Percentiles rank a stretch among this genome's conserved stretches.
phyloP scores from a whole-genome alignment of 2,888 invertebrate species.

The Bombyx huttoni region DNA sequence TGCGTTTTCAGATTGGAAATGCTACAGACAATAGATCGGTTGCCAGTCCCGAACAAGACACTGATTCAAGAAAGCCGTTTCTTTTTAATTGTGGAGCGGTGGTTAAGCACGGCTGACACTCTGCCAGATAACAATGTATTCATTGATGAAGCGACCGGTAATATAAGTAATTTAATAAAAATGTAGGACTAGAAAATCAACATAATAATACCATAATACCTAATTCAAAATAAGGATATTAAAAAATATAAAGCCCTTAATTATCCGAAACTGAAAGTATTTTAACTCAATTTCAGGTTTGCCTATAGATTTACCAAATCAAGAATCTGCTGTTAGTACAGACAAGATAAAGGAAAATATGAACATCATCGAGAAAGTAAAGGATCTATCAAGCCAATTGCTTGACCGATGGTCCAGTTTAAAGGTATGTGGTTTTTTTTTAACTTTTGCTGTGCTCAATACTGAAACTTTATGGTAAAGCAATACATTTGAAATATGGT shows the following conservation, averaged over 20 bases:
- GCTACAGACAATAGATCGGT: conserved; percentile 83
- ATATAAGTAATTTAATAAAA: not conserved
- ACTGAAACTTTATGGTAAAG: not conserved
- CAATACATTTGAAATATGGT: too few species aligned
- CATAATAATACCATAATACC: too few species aligned
- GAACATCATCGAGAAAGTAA: conserved; percentile 59
- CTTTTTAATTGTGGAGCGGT: conserved; percentile 85
- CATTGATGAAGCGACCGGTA: conserved; percentile 58
- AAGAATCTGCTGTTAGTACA: conserved; percentile 22
- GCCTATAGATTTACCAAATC: conserved; percentile 38
- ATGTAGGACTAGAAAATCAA: too few species aligned
- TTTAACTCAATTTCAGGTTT: conserved; percentile 29
- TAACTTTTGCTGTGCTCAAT: not conserved
- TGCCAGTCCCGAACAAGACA: conserved; percentile 95
- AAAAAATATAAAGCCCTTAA: too few species aligned
- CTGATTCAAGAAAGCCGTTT: conserved; percentile 94
- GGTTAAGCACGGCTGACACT: conserved; percentile 73
- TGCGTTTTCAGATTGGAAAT: conserved; percentile 74
- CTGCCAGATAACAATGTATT: conserved; percentile 28
- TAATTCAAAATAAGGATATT: too few species aligned
- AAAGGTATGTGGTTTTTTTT: conserved; percentile 42
- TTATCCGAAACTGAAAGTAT: not conserved
- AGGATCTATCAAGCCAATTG: conserved; percentile 74
- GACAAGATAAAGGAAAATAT: conserved; percentile 45
- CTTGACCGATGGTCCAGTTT: conserved; percentile 82